These are phyloP conservation scores for Perizoma flavofasciatum DNA, from an alignment of 2,888 invertebrate species.

Conservation along the genomic window DNA sequence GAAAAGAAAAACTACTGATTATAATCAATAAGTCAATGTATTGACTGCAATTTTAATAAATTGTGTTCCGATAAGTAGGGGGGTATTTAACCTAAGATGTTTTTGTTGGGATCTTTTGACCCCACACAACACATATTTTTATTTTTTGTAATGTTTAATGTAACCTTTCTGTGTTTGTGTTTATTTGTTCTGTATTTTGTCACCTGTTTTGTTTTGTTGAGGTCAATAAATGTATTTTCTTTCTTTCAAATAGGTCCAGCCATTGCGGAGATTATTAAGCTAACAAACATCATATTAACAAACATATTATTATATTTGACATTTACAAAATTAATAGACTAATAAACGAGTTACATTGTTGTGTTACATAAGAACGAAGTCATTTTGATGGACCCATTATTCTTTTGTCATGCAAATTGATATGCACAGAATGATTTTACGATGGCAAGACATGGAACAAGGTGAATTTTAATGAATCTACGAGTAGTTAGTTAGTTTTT, in stretches of 20 bases:
- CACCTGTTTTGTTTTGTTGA: too few relatives aligned
- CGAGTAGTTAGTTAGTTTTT: neutral
- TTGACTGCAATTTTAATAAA: neutral
- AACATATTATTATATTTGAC: too few relatives aligned
- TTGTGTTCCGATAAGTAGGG: neutral
- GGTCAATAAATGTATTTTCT: too few relatives aligned
- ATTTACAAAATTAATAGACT: too few relatives aligned
- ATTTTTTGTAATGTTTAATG: too few relatives aligned
- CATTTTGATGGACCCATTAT: slow-evolving; percentile 3
- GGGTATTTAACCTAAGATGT: neutral
- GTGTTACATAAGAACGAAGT: neutral
- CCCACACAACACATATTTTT: too few relatives aligned
- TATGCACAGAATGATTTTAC: slow-evolving; percentile 4
- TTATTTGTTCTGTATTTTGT: too few relatives aligned
- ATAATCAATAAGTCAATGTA: neutral
- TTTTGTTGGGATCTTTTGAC: too few relatives aligned
- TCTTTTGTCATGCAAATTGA: slow-evolving; percentile 10
- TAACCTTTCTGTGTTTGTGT: too few relatives aligned
- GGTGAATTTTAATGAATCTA: neutral
- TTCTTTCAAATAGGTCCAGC: too few relatives aligned
- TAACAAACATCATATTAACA: too few relatives aligned
- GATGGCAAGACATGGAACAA: slow-evolving; percentile 1
- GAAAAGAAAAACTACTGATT: neutral
- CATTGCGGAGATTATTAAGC: too few relatives aligned
- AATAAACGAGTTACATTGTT: neutral